Conservation (phyloP, 2,888 invertebrate genomes). For the Mesorhabditis spiculigera region DNA sequence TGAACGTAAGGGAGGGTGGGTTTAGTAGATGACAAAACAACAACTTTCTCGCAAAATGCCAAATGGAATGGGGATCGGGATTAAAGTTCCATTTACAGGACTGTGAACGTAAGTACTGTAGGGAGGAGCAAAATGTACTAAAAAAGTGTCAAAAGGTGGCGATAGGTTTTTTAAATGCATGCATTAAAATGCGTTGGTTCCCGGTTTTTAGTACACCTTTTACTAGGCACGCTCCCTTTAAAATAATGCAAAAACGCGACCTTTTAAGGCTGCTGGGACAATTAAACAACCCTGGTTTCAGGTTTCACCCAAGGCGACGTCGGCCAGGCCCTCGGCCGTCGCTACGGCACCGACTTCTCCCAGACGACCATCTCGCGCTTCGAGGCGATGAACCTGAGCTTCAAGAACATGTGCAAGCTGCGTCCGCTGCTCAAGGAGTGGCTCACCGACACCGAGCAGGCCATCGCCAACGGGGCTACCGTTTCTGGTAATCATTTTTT, state of each 20-base stretch:
- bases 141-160: too few species aligned
- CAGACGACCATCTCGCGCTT: constrained; percentile 96
- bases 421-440: constrained; percentile 78
- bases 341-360: constrained; percentile 79
- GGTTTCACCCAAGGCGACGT: constrained; percentile 99
- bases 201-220: not conserved
- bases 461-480: constrained; percentile 38
- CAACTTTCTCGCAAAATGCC: too few species aligned
- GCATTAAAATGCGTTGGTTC: too few species aligned
- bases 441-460: constrained; percentile 39
- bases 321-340: constrained; percentile 94
- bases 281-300: constrained; percentile 57
- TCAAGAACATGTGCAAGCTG: constrained; percentile 99
- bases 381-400: constrained; percentile 93
- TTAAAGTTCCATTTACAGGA: too few species aligned
- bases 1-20: too few species aligned
- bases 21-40: too few species aligned
- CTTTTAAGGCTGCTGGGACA: not conserved
- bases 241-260: not conserved
- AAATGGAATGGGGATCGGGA: too few species aligned
- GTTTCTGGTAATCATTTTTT: constrained; percentile 8
- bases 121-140: too few species aligned
- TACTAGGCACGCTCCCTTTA: not conserved
- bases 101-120: too few species aligned
- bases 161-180: too few species aligned